Base-by-base conservation (phyloP, 2,113 vertebrate genomes). In the Panurus biarmicus region DNA sequence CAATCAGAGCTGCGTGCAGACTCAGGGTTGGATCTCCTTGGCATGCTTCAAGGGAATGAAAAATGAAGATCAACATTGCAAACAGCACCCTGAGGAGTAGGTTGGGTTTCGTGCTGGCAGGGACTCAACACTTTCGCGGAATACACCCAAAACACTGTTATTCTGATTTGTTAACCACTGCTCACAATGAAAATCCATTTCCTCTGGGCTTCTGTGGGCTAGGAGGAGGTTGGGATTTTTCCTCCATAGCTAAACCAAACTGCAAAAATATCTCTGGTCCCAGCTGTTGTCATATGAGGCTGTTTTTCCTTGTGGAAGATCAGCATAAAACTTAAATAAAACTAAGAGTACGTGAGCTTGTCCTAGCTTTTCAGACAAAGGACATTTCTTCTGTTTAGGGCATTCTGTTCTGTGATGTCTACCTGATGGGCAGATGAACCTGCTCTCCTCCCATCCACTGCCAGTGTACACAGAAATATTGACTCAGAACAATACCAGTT, bases 41-140 rank as follows among this genome's bases (percentile, higher is more conserved):
- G 74, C 14, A 0, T 3, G 10, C 51, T 86, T 71, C 53, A 80
- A 48, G 28, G 44, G 25, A 93, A 47, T 80, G 87, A 93, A 93
- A 93, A 95, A 91, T 81, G 71, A 81, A 93, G 87, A 92, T 91
- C 78, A 90, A 38, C 71, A 80, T 12, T 91, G 71, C 82, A 93
- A 95, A 96, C 53, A 91, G 72, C 95, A 88, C 95, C 82, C 90
- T 77, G 85, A 94, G 93, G 93, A 95, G 45, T 74, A 94, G 91
- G 91, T 5, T 95, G 85, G 90, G 75, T 95, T 95, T 96, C 87
- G 86, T 56, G 53, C 60, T 95, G 95, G 93, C 90, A 57, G 36
- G 31, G 60, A 78, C 82, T 90, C 85, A 90, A 80, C 23, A 6
- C 75, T 94, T 80, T 72, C 23, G 0, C 69, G 4, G 93, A 95